Conservation (phyloP, 2,888 invertebrate genomes). For the Polymixis flavicincta region DNA sequence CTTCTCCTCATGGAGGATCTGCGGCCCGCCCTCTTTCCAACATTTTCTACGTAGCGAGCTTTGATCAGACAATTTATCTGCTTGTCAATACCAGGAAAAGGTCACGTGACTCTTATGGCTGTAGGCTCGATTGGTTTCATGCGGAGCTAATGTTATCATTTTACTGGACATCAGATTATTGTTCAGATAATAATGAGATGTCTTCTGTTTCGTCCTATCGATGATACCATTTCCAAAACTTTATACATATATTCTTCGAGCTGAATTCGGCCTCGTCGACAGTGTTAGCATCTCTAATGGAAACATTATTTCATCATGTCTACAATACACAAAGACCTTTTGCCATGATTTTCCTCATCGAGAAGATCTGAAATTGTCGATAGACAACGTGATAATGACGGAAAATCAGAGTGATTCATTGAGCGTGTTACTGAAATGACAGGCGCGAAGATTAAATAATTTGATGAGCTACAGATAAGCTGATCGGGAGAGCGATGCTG, state of each 20-base stretch:
- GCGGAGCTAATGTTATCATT: constrained; percentile 69
- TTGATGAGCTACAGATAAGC: constrained; percentile 87
- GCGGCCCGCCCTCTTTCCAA: constrained; percentile 75
- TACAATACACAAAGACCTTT: not conserved
- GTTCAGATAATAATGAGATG: not conserved
- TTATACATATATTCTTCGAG: no score
- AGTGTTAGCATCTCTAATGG: not conserved
- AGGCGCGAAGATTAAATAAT: constrained; percentile 78
- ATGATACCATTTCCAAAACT: no score
- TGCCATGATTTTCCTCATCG: constrained; percentile 4
- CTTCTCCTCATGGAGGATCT: constrained; percentile 75
- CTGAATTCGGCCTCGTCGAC: no score
- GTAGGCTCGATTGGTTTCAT: constrained; percentile 73
- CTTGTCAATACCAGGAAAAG: constrained; percentile 89
- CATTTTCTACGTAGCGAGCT: constrained; percentile 82
- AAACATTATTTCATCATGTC: constrained; percentile 7
- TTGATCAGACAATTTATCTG: constrained; percentile 88
- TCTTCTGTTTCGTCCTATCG: no score
- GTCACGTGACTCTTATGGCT: constrained; percentile 82
- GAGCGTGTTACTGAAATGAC: constrained; percentile 83
- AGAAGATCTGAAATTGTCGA: constrained; percentile 15
- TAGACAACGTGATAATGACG: constrained; percentile 37
- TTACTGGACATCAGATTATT: constrained; percentile 14
- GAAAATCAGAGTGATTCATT: constrained; percentile 79
- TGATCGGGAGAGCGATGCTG: constrained; percentile 72